Conservation (phyloP, 1,140 invertebrate species). For the Trichonephila clavipes region DNA sequence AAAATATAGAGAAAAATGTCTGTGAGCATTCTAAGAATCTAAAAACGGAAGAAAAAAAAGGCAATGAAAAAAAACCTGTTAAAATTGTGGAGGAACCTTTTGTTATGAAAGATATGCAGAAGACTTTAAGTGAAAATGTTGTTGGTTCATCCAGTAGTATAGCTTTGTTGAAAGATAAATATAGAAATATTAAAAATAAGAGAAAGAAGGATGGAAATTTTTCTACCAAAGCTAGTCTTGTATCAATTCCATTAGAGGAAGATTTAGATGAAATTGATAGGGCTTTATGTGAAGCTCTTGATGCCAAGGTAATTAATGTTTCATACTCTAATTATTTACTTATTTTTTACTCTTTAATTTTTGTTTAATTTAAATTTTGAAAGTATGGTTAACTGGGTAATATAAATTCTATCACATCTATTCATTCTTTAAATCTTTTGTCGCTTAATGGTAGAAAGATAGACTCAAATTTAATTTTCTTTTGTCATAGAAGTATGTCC, state of each 20-base stretch:
- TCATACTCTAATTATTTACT: too few species aligned
- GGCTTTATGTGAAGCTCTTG: slow-evolving; percentile 79
- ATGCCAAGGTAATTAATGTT: slow-evolving; percentile 77
- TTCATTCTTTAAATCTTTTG: too few species aligned
- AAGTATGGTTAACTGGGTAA: too few species aligned
- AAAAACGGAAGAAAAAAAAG: neutral
- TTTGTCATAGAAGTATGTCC: too few species aligned
- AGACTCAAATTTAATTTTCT: too few species aligned
- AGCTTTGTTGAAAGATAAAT: neutral
- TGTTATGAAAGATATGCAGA: neutral
- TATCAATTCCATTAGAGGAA: neutral
- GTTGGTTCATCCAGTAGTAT: neutral
- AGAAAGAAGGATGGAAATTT: neutral
- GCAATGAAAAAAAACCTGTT: neutral
- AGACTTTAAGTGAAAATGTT: neutral
- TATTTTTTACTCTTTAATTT: too few species aligned
- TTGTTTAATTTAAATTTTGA: too few species aligned
- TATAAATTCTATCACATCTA: too few species aligned
- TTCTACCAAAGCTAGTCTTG: neutral
- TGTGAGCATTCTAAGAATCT: neutral
- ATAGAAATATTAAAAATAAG: neutral
- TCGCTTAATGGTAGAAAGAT: too few species aligned
- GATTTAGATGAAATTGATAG: slow-evolving; percentile 80
- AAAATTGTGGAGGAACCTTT: neutral
- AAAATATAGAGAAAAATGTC: neutral